Base-by-base conservation (phyloP, 1,140 invertebrate species). In the Mycetomoellerius zeteki region DNA sequence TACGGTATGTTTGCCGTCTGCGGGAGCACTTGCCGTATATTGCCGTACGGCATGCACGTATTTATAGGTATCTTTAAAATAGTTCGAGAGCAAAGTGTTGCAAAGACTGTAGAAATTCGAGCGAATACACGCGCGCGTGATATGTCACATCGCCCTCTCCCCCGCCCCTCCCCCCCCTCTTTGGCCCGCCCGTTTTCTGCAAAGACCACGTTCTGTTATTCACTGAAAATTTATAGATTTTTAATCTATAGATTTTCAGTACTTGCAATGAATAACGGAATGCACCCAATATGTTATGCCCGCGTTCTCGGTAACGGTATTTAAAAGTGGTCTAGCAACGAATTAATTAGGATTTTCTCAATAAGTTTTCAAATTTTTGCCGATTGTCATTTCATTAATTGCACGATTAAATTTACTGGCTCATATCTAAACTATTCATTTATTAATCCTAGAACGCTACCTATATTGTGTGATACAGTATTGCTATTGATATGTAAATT, bases 1-100 rank as follows among this genome's bases (percentile, higher is more conserved):
- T 80, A 86, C 72, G 77, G 75, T 56, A 82, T 81, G 77, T 72
- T 86, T 71, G 89, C 71, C 50, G 37, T 75, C 64, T 50, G 72
- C 21, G 37, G 14, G 86, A 81, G 82, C 60, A 75, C 56, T 86
- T 86, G 86, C 85, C 82, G 64, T 77, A 76, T 78, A 82, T 90
- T 75, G 71, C 37, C 76, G 56, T 52, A 52, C 54, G 54, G 82
- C 58, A 90, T 85, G 77, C 72, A 86, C 58, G 87, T 90, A 90
- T 91, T 90, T 90, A 90, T 91, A 90, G 90, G 73, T 85, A 50
- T 73, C 88, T 90, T 90, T 64, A 72, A 86, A 90, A 90, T 90
- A 90, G 89, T 90, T 88, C 76, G 62, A 84, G 89, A 85, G 89
- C 86, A 86, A 81, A 80, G 81, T 78, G 72, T 87, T 87, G 85